Conservation (phyloP, 1,140 invertebrate genomes). For the Planococcus citri region DNA sequence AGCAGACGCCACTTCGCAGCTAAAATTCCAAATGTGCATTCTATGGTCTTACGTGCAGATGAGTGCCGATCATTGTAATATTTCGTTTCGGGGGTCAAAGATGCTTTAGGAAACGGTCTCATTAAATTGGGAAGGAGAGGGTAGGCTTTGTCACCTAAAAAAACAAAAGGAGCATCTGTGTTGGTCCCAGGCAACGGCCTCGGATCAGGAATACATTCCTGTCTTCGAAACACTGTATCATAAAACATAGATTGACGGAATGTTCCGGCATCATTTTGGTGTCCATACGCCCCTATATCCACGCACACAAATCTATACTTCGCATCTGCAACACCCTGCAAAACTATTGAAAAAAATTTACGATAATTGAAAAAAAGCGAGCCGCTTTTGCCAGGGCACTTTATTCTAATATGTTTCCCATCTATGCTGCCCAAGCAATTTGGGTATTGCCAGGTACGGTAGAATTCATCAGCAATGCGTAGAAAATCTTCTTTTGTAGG, state of each 20-base stretch:
- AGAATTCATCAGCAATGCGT: constrained; percentile 33
- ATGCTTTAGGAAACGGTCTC: constrained; percentile 31
- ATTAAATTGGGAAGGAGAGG: constrained; percentile 32
- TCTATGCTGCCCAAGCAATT: constrained; percentile 34
- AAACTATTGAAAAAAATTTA: constrained; percentile 35
- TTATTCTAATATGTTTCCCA: constrained; percentile 34
- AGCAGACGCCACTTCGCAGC: constrained; percentile 25
- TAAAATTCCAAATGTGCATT: constrained; percentile 36
- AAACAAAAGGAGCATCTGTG: neutral
- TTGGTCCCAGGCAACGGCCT: constrained; percentile 14
- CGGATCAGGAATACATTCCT: no score
- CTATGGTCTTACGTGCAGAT: constrained; percentile 30
- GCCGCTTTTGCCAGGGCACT: constrained; percentile 32
- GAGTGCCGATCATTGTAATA: constrained; percentile 33
- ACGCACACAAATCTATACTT: constrained; percentile 36
- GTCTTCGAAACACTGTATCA: neutral
- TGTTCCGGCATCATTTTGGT: constrained; percentile 32
- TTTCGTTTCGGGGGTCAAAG: constrained; percentile 26
- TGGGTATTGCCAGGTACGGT: constrained; percentile 29
- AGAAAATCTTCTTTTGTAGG: constrained; percentile 15
- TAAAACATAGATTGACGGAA: constrained; percentile 22
- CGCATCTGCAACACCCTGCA: constrained; percentile 38
- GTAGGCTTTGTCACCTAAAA: constrained; percentile 29
- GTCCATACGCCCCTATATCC: constrained; percentile 36
- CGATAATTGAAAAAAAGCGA: constrained; percentile 38